Evolutionary conservation across 2,113 vertebrate genomes (phyloP), one percentile per base, ranked within the genome.

Genomic region (Psephotus haematonotus): DNA sequence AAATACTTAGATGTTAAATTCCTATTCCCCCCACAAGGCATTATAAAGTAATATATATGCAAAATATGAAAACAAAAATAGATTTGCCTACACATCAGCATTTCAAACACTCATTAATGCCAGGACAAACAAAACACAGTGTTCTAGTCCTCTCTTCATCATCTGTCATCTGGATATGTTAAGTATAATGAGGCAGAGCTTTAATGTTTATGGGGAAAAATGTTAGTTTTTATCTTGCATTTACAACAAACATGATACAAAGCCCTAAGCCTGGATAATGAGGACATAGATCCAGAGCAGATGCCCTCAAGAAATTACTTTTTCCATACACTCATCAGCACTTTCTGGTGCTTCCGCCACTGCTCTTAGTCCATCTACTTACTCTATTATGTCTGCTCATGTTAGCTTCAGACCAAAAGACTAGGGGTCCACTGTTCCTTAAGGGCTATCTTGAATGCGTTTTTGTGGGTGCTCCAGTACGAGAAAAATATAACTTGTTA

Each of bases 31-130:
- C 81, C 88, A 88, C 65, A 86, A 96, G 95, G 86, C 95, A 95
- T 90, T 92, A 83, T 81, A 90, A 64, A 57, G 92, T 71, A 96
- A 97, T 96, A 96, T 96, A 93, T 96, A 97, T 97, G 96, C 95
- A 97, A 97, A 97, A 95, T 88, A 93, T 88, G 79, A 78, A 94
- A 95, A 49, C 88, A 95, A 76, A 96, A 97, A 96, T 95, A 97
- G 92, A 88, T 96, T 94, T 88, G 77, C 93, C 82, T 62, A 68
- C 92, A 96, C 76, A 93, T 96, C 96, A 94, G 92, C 92, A 96
- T 97, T 93, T 92, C 93, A 90, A 95, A 78, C 0, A 3, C 90
- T 96, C 92, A 92, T 97, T 96, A 96, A 65, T 0, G 4, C 82
- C 76, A 86, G 90, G 93, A 90, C 93, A 93, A 96, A 95, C 92